Base-by-base conservation (phyloP, 2,113 vertebrate species). In the Cinclus cinclus region DNA sequence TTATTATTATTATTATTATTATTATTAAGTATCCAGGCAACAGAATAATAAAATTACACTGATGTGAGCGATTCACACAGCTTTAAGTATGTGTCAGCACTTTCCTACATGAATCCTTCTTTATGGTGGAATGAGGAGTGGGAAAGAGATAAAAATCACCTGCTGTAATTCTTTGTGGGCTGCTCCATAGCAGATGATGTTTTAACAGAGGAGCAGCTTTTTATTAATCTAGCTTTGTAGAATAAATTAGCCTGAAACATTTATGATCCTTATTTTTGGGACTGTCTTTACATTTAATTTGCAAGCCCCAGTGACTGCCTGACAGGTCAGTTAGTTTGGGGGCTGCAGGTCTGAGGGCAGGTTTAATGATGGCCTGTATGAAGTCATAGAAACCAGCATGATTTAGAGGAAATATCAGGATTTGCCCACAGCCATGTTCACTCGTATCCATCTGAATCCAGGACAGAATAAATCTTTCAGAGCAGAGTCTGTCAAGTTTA, bases 11-110 rank as follows among this genome's bases (percentile, higher is more conserved):
- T 37, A 37, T 37, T 37, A 37, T 37, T 37, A 37, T 37, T 37
- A 37, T 37, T 37, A 37, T 37, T 37, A 96, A 93, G 86, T 96
- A 90, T 87, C 96, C 73, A 55, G 76, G 95, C 93, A 96, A 95
- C 95, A 89, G 60, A 92, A 84, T 90, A 96, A 96, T 92, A 96
- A 96, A 96, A 97, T 96, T 96, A 82, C 46, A 92, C 79, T 93
- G 93, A 94, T 96, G 96, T 89, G 88, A 96, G 94, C 93, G 90
- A 93, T 95, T 95, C 92, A 93, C 90, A 95, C 83, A 81, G 85
- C 86, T 97, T 96, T 96, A 84, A 97, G 76, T 27, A 95, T 95
- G 73, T 95, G 96, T 97, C 96, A 97, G 96, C 96, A 96, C 89
- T 96, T 97, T 97, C 80, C 65, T 3, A 68, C 88, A 92, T 82